These are phyloP conservation scores for Heteromormyrus szaboi DNA, from an alignment of 2,797 vertebrate species.

Conservation along the genomic window DNA sequence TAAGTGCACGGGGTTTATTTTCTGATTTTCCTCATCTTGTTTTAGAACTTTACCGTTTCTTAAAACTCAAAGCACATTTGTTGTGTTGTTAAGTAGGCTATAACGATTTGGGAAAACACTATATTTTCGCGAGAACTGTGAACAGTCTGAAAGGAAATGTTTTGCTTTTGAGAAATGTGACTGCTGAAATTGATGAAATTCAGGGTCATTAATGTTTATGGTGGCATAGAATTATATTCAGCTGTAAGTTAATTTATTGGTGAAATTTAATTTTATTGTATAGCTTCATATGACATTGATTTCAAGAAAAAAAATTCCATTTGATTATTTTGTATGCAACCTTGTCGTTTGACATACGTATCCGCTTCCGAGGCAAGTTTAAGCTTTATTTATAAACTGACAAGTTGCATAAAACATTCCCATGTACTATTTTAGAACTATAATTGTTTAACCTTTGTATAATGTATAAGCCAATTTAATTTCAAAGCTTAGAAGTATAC, in stretches of 20 bases:
- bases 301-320: not conserved
- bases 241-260: not conserved
- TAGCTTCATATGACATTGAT: not conserved
- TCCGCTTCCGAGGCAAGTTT: not conserved
- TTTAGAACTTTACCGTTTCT: not conserved
- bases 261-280: not conserved
- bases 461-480: not conserved
- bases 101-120: not conserved
- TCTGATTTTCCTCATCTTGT: not conserved
- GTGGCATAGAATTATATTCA: not conserved
- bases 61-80: not conserved
- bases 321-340: not conserved
- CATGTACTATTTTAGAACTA: not conserved
- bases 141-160: not conserved
- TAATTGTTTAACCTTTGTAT: not conserved
- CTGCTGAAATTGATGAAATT: not conserved
- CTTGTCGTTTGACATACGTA: not conserved
- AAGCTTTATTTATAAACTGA: not conserved
- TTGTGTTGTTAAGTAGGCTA: not conserved
- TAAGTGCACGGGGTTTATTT: conserved; percentile 57
- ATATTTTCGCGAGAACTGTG: not conserved
- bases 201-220: not conserved
- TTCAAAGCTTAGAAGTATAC: not conserved
- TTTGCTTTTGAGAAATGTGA: not conserved
- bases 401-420: not conserved